phyloP scores from a whole-genome alignment of 2,888 invertebrate genomes.

The Anthophora plumipes region DNA sequence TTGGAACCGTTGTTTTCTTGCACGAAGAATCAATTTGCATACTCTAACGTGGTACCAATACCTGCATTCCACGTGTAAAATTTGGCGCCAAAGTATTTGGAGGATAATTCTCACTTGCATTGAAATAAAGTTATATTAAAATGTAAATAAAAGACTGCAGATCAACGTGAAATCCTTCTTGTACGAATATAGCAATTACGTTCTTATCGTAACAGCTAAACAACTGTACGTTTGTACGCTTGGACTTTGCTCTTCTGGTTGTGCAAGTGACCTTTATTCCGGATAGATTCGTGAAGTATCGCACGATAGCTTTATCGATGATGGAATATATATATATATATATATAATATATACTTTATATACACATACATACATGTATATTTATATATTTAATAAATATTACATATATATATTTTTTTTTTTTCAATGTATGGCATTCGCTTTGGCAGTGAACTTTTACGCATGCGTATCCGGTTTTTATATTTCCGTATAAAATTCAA shows the following conservation, averaged over 20 bases:
- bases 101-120: not conserved
- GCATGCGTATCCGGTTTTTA: not conserved
- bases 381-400: no score
- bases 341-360: not conserved
- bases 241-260: constrained; percentile 70
- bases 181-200: constrained; percentile 6
- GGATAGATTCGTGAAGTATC: constrained; percentile 15
- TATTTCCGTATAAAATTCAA: not conserved
- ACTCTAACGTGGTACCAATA: no score
- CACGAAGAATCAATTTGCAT: no score
- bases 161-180: not conserved
- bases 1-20: no score
- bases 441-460: not conserved
- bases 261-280: constrained; percentile 66
- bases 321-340: not conserved
- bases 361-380: no score
- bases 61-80: no score
- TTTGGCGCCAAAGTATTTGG: not conserved
- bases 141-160: not conserved
- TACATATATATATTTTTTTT: not conserved
- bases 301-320: constrained; percentile 24
- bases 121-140: not conserved
- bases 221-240: constrained; percentile 27
- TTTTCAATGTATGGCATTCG: not conserved
- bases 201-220: constrained; percentile 49